These are phyloP conservation scores for Phoxinus phoxinus DNA, from an alignment of 2,113 vertebrate species.

Conservation along the genomic window DNA sequence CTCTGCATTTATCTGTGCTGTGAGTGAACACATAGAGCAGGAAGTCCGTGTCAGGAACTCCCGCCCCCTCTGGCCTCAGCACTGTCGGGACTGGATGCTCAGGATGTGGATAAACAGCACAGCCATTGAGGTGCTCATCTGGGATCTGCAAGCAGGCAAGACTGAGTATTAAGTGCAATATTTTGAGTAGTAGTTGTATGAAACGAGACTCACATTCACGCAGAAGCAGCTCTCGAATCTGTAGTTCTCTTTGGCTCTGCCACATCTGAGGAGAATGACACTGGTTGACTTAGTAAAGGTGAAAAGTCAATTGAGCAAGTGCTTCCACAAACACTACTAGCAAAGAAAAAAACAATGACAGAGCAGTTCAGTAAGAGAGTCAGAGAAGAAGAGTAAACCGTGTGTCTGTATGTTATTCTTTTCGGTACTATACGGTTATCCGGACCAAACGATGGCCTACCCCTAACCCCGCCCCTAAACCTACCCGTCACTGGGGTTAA, in stretches of 20 bases:
- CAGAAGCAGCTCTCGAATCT: slow-evolving; percentile 74
- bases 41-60: slow-evolving; percentile 79
- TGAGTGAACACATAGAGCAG: slow-evolving; percentile 79
- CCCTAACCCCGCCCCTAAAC: no score
- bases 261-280: slow-evolving; percentile 69
- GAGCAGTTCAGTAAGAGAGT: background rate
- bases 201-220: slow-evolving; percentile 65
- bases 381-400: no score
- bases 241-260: slow-evolving; percentile 72
- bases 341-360: background rate
- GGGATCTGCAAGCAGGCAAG: slow-evolving; percentile 69
- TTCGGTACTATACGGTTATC: no score
- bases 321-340: background rate
- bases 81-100: slow-evolving; percentile 64
- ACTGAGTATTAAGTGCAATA: background rate
- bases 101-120: slow-evolving; percentile 72
- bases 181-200: background rate
- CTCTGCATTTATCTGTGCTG: slow-evolving; percentile 74
- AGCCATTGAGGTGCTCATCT: slow-evolving; percentile 78
- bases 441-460: no score
- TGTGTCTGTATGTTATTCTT: no score
- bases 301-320: background rate
- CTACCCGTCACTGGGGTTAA: no score
- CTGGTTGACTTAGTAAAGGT: background rate
- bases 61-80: slow-evolving; percentile 73